Conservation (phyloP, 2,797 vertebrate genomes). For the Pachyuromys duprasi region DNA sequence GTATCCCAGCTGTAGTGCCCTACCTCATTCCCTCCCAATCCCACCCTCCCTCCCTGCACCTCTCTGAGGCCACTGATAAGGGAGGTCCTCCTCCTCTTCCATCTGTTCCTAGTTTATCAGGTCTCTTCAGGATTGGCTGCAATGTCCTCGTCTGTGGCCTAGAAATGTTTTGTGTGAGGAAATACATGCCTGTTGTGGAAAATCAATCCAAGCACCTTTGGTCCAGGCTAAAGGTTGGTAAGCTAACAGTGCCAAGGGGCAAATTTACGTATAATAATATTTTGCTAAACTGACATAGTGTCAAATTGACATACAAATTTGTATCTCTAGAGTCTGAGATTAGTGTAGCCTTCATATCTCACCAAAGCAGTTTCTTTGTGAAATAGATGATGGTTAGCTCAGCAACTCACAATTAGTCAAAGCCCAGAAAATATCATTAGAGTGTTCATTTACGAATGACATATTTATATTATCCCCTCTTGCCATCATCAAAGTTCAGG, state of each 20-base stretch:
- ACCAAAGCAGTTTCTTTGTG: neutral
- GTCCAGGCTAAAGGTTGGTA: neutral
- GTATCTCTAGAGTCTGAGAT: neutral
- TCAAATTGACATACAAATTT: neutral
- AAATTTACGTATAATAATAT: neutral
- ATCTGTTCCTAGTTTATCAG: too few species aligned
- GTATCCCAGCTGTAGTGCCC: too few species aligned
- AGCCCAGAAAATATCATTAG: neutral
- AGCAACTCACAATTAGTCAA: neutral
- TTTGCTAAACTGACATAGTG: neutral
- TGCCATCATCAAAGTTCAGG: neutral
- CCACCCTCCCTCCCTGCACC: too few species aligned
- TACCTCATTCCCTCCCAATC: too few species aligned
- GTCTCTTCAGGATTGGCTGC: too few species aligned
- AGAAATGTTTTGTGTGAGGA: too few species aligned
- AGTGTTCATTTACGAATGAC: neutral
- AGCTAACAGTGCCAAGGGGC: neutral
- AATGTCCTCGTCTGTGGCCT: too few species aligned
- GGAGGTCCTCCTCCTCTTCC: too few species aligned
- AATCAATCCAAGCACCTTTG: neutral
- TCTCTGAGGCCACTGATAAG: too few species aligned
- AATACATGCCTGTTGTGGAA: neutral
- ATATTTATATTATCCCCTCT: neutral
- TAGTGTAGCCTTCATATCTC: neutral
- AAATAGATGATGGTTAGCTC: neutral